Evolutionary conservation across 1,140 invertebrate species (phyloP).

Genomic region (Hyles vespertilio): DNA sequence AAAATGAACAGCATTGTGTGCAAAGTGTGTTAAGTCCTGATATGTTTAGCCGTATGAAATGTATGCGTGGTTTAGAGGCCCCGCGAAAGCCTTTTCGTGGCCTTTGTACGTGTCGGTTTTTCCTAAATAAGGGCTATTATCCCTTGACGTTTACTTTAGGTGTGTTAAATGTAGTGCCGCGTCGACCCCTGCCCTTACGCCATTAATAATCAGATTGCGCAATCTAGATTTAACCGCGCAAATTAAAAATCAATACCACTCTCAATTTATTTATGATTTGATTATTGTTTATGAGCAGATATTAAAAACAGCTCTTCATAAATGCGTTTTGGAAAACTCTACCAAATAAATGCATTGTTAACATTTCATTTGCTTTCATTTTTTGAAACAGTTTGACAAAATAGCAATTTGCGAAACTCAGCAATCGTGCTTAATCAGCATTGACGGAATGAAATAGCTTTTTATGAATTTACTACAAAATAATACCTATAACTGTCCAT

Average conservation of each 20-base stretch:
- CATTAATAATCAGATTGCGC: conserved; percentile 61
- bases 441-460: too few relatives aligned
- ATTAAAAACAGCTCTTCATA: not conserved
- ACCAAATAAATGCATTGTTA: not conserved
- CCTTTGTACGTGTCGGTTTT: conserved; percentile 35
- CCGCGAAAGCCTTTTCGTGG: conserved; percentile 18
- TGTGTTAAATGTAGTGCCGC: conserved; percentile 48
- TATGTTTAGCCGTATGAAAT: not conserved
- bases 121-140: conserved; percentile 52
- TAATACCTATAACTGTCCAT: too few relatives aligned
- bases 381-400: too few relatives aligned
- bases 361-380: too few relatives aligned
- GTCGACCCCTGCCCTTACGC: conserved; percentile 40
- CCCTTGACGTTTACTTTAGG: conserved; percentile 40
- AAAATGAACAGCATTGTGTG: too few relatives aligned
- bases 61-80: conserved; percentile 1
- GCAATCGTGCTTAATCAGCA: too few relatives aligned
- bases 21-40: not conserved
- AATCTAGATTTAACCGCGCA: conserved; percentile 52
- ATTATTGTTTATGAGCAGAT: too few relatives aligned
- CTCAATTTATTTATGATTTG: not conserved
- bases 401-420: too few relatives aligned
- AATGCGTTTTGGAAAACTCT: not conserved
- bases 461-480: too few relatives aligned
- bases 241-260: conserved; percentile 48